Conservation (phyloP, 2,888 invertebrate species). For the Ischnura elegans region DNA sequence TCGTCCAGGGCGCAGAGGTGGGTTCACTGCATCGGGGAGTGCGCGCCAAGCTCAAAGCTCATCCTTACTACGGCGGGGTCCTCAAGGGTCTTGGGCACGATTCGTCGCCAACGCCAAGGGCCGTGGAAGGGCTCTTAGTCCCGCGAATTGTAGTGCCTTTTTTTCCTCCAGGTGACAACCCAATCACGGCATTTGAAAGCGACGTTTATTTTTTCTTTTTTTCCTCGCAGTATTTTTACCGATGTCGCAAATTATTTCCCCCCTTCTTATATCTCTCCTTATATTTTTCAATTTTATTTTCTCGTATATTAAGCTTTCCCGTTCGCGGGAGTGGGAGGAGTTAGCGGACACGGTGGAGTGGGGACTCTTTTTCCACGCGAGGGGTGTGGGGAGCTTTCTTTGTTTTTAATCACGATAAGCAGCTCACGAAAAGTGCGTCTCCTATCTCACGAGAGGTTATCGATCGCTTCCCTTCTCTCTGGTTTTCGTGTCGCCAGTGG, state of each 20-base stretch:
- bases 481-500: conserved; percentile 5
- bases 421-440: conserved; percentile 37
- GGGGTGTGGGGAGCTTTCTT: conserved; percentile 18
- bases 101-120: too few species aligned
- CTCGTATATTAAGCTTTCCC: neutral
- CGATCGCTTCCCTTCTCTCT: neutral
- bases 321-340: neutral
- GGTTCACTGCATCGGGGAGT: neutral
- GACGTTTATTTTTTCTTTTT: neutral
- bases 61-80: too few species aligned
- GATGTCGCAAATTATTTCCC: conserved; percentile 32
- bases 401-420: conserved; percentile 43
- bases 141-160: neutral
- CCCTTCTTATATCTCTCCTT: too few species aligned
- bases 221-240: neutral
- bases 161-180: neutral
- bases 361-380: neutral
- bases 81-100: neutral
- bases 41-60: too few species aligned
- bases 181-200: conserved; percentile 17
- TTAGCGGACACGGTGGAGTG: neutral
- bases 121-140: neutral
- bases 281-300: neutral
- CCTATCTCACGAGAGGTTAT: conserved; percentile 34
- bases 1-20: neutral